These are phyloP conservation scores for Neria commutata DNA, from an alignment of 2,888 invertebrate species.

Conservation along the genomic window DNA sequence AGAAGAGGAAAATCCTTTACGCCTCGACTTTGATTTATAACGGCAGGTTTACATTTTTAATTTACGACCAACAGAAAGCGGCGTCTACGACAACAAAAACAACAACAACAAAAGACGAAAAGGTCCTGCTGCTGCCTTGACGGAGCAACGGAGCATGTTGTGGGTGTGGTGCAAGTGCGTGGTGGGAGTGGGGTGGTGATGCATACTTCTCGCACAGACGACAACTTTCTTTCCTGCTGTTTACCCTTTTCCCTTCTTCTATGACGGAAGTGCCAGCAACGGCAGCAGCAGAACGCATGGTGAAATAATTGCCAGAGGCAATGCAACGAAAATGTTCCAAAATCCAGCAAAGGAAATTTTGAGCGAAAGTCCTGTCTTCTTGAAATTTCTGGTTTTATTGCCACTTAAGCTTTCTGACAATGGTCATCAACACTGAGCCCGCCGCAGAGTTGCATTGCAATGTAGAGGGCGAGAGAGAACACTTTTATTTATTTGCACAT, in stretches of 20 bases:
- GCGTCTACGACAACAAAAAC: too few species aligned
- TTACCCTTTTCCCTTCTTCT: neutral
- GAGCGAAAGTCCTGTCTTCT: too few species aligned
- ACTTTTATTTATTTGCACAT: constrained; percentile 19
- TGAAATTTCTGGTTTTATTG: neutral
- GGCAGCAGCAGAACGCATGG: neutral
- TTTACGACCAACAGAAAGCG: constrained; percentile 40
- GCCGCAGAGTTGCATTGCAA: neutral
- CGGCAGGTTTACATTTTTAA: constrained; percentile 47
- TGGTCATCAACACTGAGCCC: neutral
- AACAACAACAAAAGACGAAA: neutral
- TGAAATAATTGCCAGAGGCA: neutral
- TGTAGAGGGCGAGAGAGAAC: neutral
- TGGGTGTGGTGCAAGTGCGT: neutral
- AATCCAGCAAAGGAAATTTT: too few species aligned
- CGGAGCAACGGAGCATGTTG: neutral
- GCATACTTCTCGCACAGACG: neutral
- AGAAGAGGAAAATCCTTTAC: constrained; percentile 36
- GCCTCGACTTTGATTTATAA: constrained; percentile 49
- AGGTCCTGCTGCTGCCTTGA: neutral
- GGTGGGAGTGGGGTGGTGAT: neutral
- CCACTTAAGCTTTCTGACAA: constrained; percentile 27
- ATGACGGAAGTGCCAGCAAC: neutral
- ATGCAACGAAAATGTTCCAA: too few species aligned
- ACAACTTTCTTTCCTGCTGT: constrained; percentile 1